Evolutionary conservation across 1,140 invertebrate genomes (phyloP).

Genomic region (Drosophila baimaii): DNA sequence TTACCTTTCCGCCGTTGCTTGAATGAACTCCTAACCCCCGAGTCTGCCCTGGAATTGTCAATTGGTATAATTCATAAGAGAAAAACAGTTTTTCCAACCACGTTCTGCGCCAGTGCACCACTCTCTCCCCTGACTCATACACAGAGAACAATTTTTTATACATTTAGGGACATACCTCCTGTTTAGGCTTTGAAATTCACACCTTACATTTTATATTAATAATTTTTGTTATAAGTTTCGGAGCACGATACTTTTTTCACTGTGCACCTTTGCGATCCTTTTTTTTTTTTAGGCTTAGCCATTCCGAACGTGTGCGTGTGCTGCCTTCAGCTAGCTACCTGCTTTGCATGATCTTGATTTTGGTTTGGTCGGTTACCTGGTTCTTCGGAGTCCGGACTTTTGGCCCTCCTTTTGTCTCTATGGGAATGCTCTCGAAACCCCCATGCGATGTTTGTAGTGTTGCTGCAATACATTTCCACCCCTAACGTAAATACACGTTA

Average conservation of each 20-base stretch:
- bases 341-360: constrained; percentile 65
- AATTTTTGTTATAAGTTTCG: too few relatives aligned
- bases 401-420: constrained; percentile 31
- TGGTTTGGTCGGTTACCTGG: constrained; percentile 56
- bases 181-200: neutral
- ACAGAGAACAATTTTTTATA: neutral
- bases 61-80: constrained; percentile 72
- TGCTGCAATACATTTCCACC: constrained; percentile 59
- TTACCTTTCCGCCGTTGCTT: constrained; percentile 18
- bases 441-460: constrained; percentile 22
- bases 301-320: constrained; percentile 32
- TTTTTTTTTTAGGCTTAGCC: constrained; percentile 26
- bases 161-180: neutral
- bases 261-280: constrained; percentile 34
- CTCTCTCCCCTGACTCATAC: constrained; percentile 26
- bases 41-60: constrained; percentile 66
- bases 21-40: constrained; percentile 27
- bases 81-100: constrained; percentile 77
- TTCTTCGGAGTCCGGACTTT: constrained; percentile 23
- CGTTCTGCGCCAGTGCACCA: constrained; percentile 76
- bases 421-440: constrained; percentile 50
- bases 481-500: constrained; percentile 55
- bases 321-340: constrained; percentile 52
- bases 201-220: neutral
- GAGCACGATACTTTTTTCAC: too few relatives aligned